Evolutionary conservation across 2,888 invertebrate genomes (phyloP), one percentile per base, ranked within the genome.

Genomic region (Chrysomela aeneicollis): DNA sequence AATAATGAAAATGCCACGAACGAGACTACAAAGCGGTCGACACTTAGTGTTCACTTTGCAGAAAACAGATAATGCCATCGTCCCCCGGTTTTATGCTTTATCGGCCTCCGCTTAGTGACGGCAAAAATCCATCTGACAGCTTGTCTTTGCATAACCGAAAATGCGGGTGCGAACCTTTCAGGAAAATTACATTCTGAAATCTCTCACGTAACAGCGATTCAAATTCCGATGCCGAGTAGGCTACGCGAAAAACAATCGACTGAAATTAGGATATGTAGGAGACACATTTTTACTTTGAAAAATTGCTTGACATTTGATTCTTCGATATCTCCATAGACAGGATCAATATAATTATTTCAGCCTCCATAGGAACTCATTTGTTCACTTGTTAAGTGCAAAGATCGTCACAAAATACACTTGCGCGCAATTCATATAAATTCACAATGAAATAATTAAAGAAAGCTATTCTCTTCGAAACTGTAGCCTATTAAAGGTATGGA

Each of bases 61-160:
- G 78, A 78, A 78, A 78, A 74, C 73, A 76, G 78, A 78, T 78
- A 77, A 77, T 77, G 68, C 75, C 62, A 67, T 69, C 74, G 71
- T 62, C 59, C 62, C 53, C 32, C 26, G 55, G 59, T 61, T 66
- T 66, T 72, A 69, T 67, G 70, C 73, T 76, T 76, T 75, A 75
- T 77, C 62, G 66, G 55, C 66, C 51, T 59, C 55, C 54, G 54
- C 47, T n/a, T 73, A 69, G 73, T 78, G 79, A 79, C 78, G 76
- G 77, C 76, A 77, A 77, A 78, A 79, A 78, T 78, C 77, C 75
- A 68, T 74, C 74, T 79, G 79, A 80, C 80, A 77, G 78, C 76
- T 72, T 74, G 77, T 78, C 76, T 71, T 71, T 75, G 74, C 69
- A 73, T 74, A 77, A 77, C 76, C 74, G 75, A 74, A 68, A 70